Percentiles rank a stretch among this genome's conserved stretches.
These are phyloP conservation scores for Agrotis ipsilon DNA, from an alignment of 2,888 invertebrate species.

Conservation along the genomic window DNA sequence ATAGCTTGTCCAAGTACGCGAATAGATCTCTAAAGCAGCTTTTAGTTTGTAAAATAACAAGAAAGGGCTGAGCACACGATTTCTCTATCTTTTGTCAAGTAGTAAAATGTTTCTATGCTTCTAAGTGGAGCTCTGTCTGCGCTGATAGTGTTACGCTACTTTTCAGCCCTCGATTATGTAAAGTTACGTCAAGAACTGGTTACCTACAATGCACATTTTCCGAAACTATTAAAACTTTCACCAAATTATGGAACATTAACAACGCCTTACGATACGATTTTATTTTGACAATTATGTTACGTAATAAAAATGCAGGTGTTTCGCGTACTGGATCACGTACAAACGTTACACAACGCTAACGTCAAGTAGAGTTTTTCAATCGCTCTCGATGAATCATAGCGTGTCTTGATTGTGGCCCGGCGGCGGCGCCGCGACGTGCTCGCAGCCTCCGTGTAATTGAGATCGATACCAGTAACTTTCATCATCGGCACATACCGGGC, in stretches of 20 bases:
- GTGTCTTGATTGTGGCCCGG: conserved; percentile 69
- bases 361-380: conserved; percentile 84
- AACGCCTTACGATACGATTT: conserved; percentile 79
- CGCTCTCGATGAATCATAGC: conserved; percentile 80
- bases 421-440: conserved; percentile 69
- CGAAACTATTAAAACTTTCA: conserved; percentile 80
- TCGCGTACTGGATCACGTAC: conserved; percentile 87
- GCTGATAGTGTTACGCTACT: conserved; percentile 25
- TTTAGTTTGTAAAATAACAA: conserved; percentile 38
- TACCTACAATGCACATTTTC: conserved; percentile 64
- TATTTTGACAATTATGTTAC: conserved; percentile 88
- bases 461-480: conserved; percentile 84
- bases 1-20: conserved; percentile 19
- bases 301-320: conserved; percentile 81
- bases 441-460: conserved; percentile 76
- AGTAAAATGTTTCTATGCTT: conserved; percentile 5
- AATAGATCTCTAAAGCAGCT: conserved; percentile 41
- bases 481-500: conserved; percentile 74
- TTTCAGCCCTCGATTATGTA: conserved; percentile 42
- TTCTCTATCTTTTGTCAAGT: conserved; percentile 36
- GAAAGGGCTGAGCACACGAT: conserved; percentile 29
- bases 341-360: conserved; percentile 85
- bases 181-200: conserved; percentile 40
- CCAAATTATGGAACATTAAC: conserved; percentile 80
- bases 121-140: background rate